Percentiles rank a stretch among this genome's conserved stretches.
phyloP scores from a whole-genome alignment of 2,797 vertebrate genomes.

The Helicolenus hilgendorfi region DNA sequence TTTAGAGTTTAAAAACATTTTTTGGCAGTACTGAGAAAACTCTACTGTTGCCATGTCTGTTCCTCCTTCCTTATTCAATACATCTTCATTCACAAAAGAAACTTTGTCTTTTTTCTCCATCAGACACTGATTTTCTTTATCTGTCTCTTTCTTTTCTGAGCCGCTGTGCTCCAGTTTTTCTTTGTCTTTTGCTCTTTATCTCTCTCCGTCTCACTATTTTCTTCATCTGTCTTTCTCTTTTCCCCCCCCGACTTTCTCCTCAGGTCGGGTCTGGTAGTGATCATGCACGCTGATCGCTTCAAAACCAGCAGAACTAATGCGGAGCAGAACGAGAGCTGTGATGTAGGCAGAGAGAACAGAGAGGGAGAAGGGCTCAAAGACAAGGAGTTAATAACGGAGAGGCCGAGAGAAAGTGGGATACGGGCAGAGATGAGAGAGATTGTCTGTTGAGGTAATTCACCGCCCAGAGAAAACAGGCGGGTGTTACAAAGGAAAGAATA shows the following conservation, averaged over 20 bases:
- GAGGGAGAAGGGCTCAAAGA: constrained; percentile 25
- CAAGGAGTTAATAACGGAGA: constrained; percentile 61
- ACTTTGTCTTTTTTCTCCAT: background rate
- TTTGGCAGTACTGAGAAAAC: background rate
- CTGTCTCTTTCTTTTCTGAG: background rate
- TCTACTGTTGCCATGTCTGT: background rate
- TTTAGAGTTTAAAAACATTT: background rate
- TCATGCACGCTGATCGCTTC: constrained; percentile 84
- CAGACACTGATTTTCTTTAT: background rate
- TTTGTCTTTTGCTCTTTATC: constrained; percentile 15
- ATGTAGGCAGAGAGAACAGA: constrained; percentile 51
- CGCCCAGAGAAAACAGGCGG: constrained; percentile 61
- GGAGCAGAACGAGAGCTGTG: constrained; percentile 78
- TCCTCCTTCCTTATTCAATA: background rate
- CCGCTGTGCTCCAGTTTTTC: background rate
- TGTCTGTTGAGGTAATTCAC: constrained; percentile 75
- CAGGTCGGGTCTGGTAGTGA: constrained; percentile 82
- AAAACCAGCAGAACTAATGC: constrained; percentile 90
- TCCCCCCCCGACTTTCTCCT: constrained; percentile 43
- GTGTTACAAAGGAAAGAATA: constrained; percentile 64
- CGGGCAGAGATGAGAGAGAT: constrained; percentile 49
- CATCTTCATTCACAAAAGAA: background rate
- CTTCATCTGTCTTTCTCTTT: constrained; percentile 22
- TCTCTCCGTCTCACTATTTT: constrained; percentile 10
- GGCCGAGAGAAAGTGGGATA: constrained; percentile 29